A percentile compares a stretch with the other conserved stretches of the same genome.
Evolutionary conservation across 2,888 invertebrate species (phyloP).

Genomic region (Drosophila rubida): DNA sequence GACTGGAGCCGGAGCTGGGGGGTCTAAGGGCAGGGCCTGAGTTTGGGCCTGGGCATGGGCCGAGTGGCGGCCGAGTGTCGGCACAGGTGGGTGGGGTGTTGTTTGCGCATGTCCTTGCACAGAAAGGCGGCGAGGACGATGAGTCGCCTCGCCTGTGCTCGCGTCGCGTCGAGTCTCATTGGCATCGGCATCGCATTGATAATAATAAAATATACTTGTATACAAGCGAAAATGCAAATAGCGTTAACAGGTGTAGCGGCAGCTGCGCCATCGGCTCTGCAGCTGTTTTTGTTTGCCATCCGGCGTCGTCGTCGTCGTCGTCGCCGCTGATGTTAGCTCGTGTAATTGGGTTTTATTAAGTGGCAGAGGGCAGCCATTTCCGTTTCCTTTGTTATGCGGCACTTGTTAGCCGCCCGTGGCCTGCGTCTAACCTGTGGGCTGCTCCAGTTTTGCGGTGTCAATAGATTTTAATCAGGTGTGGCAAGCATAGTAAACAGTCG

Average conservation of each 20-base stretch:
- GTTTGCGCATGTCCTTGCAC: slow-evolving; percentile 77
- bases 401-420: slow-evolving; percentile 27
- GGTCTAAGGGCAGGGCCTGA: neutral
- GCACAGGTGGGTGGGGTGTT: slow-evolving; percentile 46
- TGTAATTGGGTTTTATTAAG: slow-evolving; percentile 75
- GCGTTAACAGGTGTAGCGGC: slow-evolving; percentile 67
- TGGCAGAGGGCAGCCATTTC: slow-evolving; percentile 37
- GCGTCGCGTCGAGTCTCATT: neutral
- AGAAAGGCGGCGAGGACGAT: slow-evolving; percentile 1
- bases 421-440: slow-evolving; percentile 31
- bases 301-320: neutral
- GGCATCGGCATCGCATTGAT: slow-evolving; percentile 34
- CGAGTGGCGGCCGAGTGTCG: slow-evolving; percentile 26
- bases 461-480: slow-evolving; percentile 81
- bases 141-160: neutral
- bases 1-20: neutral
- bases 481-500: slow-evolving; percentile 70
- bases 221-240: slow-evolving; percentile 70
- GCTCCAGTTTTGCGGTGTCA: slow-evolving; percentile 65
- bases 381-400: slow-evolving; percentile 39
- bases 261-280: slow-evolving; percentile 55
- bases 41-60: neutral
- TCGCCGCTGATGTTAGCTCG: slow-evolving; percentile 17
- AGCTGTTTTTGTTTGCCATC: slow-evolving; percentile 72
- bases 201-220: slow-evolving; percentile 56